Conservation (phyloP, 2,797 vertebrate genomes). For the Champsocephalus esox region DNA sequence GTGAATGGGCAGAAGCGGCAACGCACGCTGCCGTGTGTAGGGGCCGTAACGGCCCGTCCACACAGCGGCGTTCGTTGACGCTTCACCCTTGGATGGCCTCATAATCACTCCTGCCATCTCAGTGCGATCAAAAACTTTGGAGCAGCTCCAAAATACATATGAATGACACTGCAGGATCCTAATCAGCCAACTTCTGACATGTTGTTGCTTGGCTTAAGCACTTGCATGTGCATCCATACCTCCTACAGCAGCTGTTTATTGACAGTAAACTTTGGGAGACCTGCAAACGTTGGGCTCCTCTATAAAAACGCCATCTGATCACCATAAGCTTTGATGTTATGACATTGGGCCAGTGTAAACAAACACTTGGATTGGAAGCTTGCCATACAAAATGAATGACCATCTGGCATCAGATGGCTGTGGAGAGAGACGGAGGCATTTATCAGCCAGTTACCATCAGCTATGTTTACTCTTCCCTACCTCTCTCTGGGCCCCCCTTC, state of each 20-base stretch:
- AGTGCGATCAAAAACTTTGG: neutral
- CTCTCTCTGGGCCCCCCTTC: neutral
- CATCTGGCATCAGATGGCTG: conserved; percentile 62
- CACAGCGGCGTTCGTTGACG: no score
- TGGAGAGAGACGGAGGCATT: conserved; percentile 33
- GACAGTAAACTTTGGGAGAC: conserved; percentile 45
- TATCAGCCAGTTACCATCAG: conserved; percentile 44
- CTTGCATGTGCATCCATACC: conserved; percentile 16
- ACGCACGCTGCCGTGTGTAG: no score
- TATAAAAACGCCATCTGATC: conserved; percentile 60
- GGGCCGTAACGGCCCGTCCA: no score
- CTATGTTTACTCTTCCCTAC: conserved; percentile 9
- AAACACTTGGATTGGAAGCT: conserved; percentile 44
- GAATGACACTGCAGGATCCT: neutral
- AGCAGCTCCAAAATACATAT: conserved; percentile 1
- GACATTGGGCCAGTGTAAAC: conserved; percentile 53
- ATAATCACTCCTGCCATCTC: neutral
- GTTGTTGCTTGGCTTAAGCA: conserved; percentile 13
- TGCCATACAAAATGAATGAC: conserved; percentile 50
- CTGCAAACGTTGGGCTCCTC: conserved; percentile 35
- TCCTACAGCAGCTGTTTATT: conserved; percentile 38
- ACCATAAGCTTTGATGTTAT: conserved; percentile 55
- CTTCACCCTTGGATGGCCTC: neutral
- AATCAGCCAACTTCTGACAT: neutral
- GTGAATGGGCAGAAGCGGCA: no score